Base-by-base conservation (phyloP, 2,113 vertebrate genomes). In the Polypterus bichir region DNA sequence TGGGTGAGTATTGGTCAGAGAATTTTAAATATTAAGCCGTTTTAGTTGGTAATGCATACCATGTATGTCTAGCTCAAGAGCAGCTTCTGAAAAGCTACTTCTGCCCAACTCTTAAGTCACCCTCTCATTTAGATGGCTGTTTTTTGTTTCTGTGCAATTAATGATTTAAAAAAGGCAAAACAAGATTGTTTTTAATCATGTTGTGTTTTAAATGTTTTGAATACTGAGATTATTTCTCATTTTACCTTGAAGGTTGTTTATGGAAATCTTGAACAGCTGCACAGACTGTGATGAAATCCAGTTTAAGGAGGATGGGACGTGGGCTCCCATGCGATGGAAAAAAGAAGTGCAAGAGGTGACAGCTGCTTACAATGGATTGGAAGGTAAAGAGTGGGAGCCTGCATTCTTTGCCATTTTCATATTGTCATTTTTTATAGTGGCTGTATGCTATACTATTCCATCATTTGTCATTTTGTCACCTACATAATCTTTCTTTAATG, bases 261-360 rank as follows among this genome's bases (percentile, higher is more conserved):
- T 98, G 88, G 96, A 98, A 78, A 98, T 98, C 78, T 82, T 98
- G 57, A 98, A 95, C 78, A 97, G 86, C 68, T 98, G 94, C 63
- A 88, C 88, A 64, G 96, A 98, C 63, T 98, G 94, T 70, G 96
- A 98, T 54, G 96, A 98, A 70, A 98, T 98, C 74, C 94, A 98
- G 77, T 98, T 98, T 60, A 97, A 97, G 66, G 94, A 98, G 69
- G 96, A 98, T 9, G 96, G 96, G 4, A 92, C 84, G 2, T 98
- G 96, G 96, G 88, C 96, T 77, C 96, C 96, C 47, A 98, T 98
- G 94, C 91, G 92, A 66, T 89, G 86, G 0, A 97, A 96, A 81
- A 98, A 92, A 83, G 96, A 98, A 46, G 89, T 97, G 69, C 94
- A 97, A 71, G 93, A 98, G 64, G 93, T 98, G 3, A 88, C 89